Base-by-base conservation (phyloP, 1,140 invertebrate genomes). In the Chelonus insularis region DNA sequence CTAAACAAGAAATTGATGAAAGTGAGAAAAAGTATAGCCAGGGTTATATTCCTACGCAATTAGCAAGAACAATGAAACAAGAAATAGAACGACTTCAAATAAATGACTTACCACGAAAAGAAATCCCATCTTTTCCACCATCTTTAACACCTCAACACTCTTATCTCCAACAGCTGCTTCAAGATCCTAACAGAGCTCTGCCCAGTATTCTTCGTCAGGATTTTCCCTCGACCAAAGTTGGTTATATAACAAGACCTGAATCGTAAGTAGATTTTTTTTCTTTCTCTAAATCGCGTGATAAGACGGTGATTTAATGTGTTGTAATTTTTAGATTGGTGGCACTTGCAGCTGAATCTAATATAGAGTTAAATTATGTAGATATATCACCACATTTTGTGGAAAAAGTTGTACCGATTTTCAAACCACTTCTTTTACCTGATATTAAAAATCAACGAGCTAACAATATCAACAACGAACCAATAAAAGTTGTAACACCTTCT, bases 91-190 rank as follows among this genome's bases (percentile, higher is more conserved):
- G 50, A n/a, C 57, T 78, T 21, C 66, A 52, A 41, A 41, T 59
- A 5, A 65, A 68, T 12, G 52, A 60, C 7, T 20, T 47, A 32
- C 14, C 63, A 1, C 5, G 62, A 0, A 62, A 70, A 25, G 57
- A 68, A 4, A 41, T 60, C 4, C 63, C 69, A 2, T 21, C 62
- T 12, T 81, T 82, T 64, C 12, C 59, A 32, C 68, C 75, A 4
- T 79, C 79, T 3, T 47, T 76, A 5, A 80, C 75, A n/a, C 76
- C 79, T 7, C 65, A 73, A 50, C 39, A 71, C 48, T 75, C 77
- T 3, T 75, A 79, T 45, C 62, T 80, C 21, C 66, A 74, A 58
- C 64, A 74, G 54, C 37, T 80, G 4, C 25, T 75, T 8, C 41
- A 72, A 14, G 21, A 78, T 65, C 60, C 70, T 3, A 20, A 61